Conservation (phyloP, 2,888 invertebrate genomes). For the Neelides folsomi region DNA sequence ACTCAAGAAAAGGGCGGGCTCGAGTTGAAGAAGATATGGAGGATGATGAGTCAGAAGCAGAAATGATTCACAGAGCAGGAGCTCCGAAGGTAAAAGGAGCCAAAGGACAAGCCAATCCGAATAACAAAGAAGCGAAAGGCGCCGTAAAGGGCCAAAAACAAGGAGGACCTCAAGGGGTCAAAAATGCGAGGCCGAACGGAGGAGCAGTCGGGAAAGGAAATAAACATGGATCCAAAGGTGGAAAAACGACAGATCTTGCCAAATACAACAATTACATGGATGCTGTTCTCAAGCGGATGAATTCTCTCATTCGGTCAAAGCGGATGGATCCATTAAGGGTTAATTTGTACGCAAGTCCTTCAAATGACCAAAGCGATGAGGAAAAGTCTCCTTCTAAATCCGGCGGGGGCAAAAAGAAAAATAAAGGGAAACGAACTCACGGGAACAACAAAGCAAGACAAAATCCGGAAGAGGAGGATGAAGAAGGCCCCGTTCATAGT, state of each 20-base stretch:
- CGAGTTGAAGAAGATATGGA: too few relatives aligned
- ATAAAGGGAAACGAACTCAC: neutral
- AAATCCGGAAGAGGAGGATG: neutral
- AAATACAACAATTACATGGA: conserved; percentile 28
- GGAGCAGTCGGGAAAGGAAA: neutral
- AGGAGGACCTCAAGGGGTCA: too few relatives aligned
- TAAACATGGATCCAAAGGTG: neutral
- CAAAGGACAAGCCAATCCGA: too few relatives aligned
- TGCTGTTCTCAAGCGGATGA: conserved; percentile 28
- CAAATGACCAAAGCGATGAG: neutral
- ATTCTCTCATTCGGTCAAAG: conserved; percentile 24
- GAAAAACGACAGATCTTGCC: conserved; percentile 5
- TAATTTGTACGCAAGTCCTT: conserved; percentile 26
- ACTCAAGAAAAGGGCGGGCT: too few relatives aligned
- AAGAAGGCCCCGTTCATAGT: neutral
- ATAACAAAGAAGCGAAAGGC: too few relatives aligned
- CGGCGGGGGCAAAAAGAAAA: conserved; percentile 7
- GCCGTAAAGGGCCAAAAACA: too few relatives aligned
- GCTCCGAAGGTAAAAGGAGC: too few relatives aligned
- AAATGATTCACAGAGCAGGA: too few relatives aligned
- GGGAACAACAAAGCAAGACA: neutral
- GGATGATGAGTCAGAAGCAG: too few relatives aligned
- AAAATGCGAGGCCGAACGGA: neutral
- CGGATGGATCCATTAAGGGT: conserved; percentile 30
- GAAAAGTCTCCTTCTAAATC: neutral